Conservation (phyloP, 2,797 vertebrate genomes). For the Thamnophis elegans region DNA sequence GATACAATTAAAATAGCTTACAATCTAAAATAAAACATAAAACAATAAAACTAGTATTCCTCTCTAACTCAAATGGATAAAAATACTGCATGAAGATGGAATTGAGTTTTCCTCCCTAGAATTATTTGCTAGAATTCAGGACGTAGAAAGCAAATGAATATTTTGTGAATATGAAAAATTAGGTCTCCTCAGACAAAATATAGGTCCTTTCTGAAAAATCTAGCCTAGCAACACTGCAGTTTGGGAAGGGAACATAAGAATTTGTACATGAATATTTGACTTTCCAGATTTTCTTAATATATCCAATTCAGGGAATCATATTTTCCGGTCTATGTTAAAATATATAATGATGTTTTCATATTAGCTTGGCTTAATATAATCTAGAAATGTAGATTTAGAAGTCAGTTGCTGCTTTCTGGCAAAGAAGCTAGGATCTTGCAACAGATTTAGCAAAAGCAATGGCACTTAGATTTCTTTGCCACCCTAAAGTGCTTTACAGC, state of each 20-base stretch:
- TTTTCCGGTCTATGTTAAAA: not conserved
- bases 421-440: not conserved
- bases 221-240: not conserved
- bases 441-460: not conserved
- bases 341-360: not conserved
- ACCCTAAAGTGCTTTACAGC: not conserved
- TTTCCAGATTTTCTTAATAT: not conserved
- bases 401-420: not conserved
- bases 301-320: not conserved
- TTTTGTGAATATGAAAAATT: not conserved
- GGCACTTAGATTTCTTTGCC: not conserved
- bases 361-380: not conserved
- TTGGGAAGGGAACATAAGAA: not conserved
- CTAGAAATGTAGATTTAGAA: not conserved
- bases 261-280: not conserved
- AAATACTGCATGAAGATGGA: not conserved
- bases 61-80: not conserved
- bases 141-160: not conserved
- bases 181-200: not conserved
- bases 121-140: not conserved
- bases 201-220: not conserved
- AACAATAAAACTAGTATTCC: not conserved
- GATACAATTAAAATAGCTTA: not conserved
- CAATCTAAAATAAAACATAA: not conserved
- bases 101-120: not conserved